Conservation (phyloP, 1,140 invertebrate species). For the Cherax quadricarinatus region DNA sequence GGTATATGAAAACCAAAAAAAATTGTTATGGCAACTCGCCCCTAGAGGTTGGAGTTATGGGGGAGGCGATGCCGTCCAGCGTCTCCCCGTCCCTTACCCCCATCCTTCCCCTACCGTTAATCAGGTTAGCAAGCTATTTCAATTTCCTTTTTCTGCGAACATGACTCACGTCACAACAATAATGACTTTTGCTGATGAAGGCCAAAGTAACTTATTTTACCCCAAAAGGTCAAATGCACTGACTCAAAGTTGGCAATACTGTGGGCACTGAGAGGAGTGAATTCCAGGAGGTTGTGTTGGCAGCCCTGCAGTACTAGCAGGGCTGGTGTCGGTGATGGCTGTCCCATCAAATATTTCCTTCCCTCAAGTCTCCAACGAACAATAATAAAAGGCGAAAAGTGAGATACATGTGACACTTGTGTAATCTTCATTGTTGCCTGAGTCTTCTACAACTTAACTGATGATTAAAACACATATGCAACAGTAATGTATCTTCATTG, state of each 20-base stretch:
- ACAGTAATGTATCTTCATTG: no score
- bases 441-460: no score
- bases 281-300: constrained; percentile 10
- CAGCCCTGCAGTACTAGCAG: constrained; percentile 5
- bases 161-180: neutral
- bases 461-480: no score
- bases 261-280: neutral
- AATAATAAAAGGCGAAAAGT: no score
- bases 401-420: no score
- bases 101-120: neutral
- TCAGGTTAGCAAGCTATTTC: neutral
- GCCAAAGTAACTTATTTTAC: neutral
- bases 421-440: no score
- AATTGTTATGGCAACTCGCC: neutral
- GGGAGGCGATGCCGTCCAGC: neutral
- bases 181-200: neutral
- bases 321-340: neutral
- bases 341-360: constrained; percentile 14
- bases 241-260: neutral
- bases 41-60: neutral
- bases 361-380: no score
- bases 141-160: neutral
- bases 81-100: neutral
- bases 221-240: neutral
- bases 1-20: neutral